Percentiles rank a stretch among this genome's conserved stretches.
These are phyloP conservation scores for Pardalotus punctatus DNA, from an alignment of 2,113 vertebrate genomes.

Conservation along the genomic window DNA sequence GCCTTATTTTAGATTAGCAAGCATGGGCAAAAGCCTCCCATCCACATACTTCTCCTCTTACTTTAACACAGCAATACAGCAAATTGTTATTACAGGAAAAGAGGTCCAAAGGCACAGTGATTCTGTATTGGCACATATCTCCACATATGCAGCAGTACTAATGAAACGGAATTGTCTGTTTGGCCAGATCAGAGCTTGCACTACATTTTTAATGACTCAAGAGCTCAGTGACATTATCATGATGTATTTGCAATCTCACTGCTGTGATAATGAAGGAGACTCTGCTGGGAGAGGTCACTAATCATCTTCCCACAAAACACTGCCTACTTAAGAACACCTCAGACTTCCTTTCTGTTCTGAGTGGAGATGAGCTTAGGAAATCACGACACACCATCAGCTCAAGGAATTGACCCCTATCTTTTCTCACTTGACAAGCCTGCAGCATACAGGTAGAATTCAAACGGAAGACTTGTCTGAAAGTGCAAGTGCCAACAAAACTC, in stretches of 20 bases:
- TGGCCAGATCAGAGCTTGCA: not conserved
- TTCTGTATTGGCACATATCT: not conserved
- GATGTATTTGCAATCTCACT: not conserved
- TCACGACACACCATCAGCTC: fast-evolving
- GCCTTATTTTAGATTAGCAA: not conserved
- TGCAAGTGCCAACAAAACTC: not conserved
- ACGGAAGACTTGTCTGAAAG: not conserved
- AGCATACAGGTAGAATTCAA: not conserved
- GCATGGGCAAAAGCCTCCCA: not conserved
- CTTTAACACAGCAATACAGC: not conserved
- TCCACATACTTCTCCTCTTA: not conserved
- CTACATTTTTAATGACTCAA: not conserved
- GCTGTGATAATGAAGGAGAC: not conserved
- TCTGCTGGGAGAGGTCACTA: not conserved
- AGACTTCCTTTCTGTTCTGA: not conserved
- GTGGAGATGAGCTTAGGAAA: not conserved
- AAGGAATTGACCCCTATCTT: not conserved
- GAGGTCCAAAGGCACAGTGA: not conserved
- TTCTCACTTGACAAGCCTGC: not conserved
- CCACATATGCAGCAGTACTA: not conserved
- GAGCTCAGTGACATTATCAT: not conserved
- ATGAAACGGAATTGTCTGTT: not conserved
- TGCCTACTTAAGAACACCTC: not conserved
- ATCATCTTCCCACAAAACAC: not conserved
- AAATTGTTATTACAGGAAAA: not conserved